A percentile compares a stretch with the other conserved stretches of the same genome.
phyloP scores from a whole-genome alignment of 2,797 vertebrate genomes.

The Fistularia commersonii region DNA sequence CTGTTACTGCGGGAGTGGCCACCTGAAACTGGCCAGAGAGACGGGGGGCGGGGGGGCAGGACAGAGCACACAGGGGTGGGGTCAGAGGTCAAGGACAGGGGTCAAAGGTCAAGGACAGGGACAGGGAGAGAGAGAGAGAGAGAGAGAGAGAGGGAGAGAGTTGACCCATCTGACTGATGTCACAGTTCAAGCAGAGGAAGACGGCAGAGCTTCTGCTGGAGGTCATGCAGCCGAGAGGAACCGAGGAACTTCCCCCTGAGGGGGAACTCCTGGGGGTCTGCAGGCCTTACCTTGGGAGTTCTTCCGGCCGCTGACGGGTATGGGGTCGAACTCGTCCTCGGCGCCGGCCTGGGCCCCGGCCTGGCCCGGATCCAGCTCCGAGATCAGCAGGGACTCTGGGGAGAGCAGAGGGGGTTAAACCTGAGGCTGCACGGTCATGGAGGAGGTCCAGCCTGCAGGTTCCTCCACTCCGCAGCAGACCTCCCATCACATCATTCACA shows the following conservation, averaged over 20 bases:
- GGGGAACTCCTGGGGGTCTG: neutral
- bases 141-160: constrained; percentile 15
- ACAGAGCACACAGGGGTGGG: constrained; percentile 23
- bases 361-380: constrained; percentile 84
- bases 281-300: constrained; percentile 91
- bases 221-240: constrained; percentile 11
- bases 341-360: constrained; percentile 79
- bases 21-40: constrained; percentile 91
- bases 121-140: constrained; percentile 36
- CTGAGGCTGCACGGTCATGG: no score
- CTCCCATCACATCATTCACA: no score
- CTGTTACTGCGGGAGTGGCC: constrained; percentile 99
- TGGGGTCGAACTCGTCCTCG: constrained; percentile 98
- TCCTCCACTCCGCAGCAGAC: no score
- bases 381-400: constrained; percentile 93
- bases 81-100: constrained; percentile 1
- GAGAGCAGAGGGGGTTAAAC: constrained; percentile 29
- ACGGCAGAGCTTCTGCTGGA: constrained; percentile 18
- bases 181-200: constrained; percentile 41
- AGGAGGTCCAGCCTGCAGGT: no score
- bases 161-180: constrained; percentile 52
- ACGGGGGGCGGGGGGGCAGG: constrained; percentile 48
- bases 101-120: constrained; percentile 16
- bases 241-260: neutral
- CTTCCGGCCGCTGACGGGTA: constrained; percentile 95